phyloP scores from a whole-genome alignment of 2,888 invertebrate species.

The Euspilapteryx auroguttella region DNA sequence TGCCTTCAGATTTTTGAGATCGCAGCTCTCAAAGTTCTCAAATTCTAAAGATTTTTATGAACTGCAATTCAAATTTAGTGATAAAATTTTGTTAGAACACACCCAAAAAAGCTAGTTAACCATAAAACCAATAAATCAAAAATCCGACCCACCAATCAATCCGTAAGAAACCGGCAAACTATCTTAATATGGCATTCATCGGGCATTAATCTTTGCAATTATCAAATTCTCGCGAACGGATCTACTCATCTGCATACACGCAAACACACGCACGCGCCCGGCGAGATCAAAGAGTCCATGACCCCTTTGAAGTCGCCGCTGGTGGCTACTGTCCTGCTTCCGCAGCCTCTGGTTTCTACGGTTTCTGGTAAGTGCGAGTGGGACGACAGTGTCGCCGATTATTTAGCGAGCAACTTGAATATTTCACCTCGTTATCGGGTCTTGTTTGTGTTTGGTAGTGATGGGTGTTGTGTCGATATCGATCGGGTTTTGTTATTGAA shows the following conservation, averaged over 20 bases:
- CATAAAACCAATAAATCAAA: background rate
- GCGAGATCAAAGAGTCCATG: conserved; percentile 53
- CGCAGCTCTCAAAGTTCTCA: no score
- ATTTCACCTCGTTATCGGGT: conserved; percentile 62
- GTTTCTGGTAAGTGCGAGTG: conserved; percentile 22
- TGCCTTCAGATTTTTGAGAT: no score
- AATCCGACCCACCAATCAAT: no score
- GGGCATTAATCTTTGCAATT: conserved; percentile 58
- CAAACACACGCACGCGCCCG: conserved; percentile 53
- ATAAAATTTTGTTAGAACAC: no score
- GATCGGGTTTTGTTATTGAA: no score
- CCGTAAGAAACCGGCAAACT: no score
- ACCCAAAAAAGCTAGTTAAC: no score
- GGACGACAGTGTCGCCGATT: conserved; percentile 35
- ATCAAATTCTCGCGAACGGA: conserved; percentile 43
- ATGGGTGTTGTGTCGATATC: conserved; percentile 20
- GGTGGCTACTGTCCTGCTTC: conserved; percentile 52
- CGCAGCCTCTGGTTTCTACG: conserved; percentile 17
- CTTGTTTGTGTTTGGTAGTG: conserved; percentile 59
- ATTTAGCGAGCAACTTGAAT: conserved; percentile 56
- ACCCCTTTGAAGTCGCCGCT: conserved; percentile 56
- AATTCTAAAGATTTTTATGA: no score
- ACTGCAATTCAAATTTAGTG: no score
- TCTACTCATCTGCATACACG: conserved; percentile 51
- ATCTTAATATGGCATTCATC: no score